These are phyloP conservation scores for Lampropteryx suffumata DNA, from an alignment of 2,888 invertebrate species.

Conservation along the genomic window DNA sequence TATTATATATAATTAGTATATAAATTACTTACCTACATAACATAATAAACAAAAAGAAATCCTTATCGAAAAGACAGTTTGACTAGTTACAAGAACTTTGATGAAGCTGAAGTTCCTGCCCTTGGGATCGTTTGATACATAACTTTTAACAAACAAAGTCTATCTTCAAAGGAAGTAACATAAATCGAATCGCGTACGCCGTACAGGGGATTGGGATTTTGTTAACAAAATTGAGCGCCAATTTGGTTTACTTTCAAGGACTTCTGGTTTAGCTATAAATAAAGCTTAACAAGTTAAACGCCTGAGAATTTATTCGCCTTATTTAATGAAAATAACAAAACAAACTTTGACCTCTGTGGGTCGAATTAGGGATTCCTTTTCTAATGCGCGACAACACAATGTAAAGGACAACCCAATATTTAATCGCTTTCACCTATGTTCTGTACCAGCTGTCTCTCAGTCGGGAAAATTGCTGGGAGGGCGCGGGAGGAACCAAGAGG, in stretches of 20 bases:
- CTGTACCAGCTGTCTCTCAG: slow-evolving; percentile 42
- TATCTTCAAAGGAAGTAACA: slow-evolving; percentile 40
- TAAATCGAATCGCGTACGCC: slow-evolving; percentile 29
- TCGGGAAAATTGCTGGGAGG: slow-evolving; percentile 53
- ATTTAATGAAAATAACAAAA: too few species aligned
- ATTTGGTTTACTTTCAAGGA: not conserved
- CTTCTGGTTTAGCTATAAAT: too few species aligned
- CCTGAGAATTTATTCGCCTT: too few species aligned
- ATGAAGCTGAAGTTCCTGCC: slow-evolving; percentile 26
- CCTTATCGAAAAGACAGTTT: slow-evolving; percentile 15
- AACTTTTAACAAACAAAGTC: slow-evolving; percentile 35
- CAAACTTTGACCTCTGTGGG: too few species aligned
- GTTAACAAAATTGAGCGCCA: not conserved
- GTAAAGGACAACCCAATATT: too few species aligned
- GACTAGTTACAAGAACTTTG: slow-evolving; percentile 24
- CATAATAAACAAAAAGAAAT: too few species aligned
- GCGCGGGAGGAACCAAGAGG: slow-evolving; percentile 51
- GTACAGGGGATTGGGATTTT: slow-evolving; percentile 1
- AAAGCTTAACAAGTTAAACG: too few species aligned
- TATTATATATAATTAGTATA: too few species aligned
- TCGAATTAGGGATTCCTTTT: too few species aligned
- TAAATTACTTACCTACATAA: too few species aligned
- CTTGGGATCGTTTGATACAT: slow-evolving; percentile 25
- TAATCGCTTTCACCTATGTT: slow-evolving; percentile 34
- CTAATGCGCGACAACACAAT: too few species aligned